Percentiles rank a stretch among this genome's conserved stretches.
These are phyloP conservation scores for Aphis gossypii DNA, from an alignment of 1,140 invertebrate genomes.

Conservation along the genomic window DNA sequence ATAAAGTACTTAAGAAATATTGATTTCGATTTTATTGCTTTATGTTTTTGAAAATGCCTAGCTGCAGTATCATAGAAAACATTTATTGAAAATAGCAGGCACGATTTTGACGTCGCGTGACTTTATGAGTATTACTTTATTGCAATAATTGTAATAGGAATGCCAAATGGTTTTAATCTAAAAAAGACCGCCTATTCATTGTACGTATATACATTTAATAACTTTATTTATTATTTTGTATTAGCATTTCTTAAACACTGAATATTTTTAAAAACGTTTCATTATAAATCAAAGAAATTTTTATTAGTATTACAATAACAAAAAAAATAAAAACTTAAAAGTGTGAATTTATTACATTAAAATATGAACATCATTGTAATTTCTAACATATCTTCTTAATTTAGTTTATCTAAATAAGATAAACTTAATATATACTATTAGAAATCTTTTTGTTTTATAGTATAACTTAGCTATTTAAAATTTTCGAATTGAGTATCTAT, in stretches of 20 bases:
- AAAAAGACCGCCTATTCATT: not conserved
- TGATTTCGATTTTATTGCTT: conserved; percentile 40
- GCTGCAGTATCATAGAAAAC: not conserved
- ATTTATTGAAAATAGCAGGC: conserved; percentile 22
- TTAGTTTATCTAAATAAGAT: not conserved
- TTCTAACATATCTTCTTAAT: not conserved
- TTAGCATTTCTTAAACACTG: no score
- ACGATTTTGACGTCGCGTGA: conserved; percentile 22
- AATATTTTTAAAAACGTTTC: no score
- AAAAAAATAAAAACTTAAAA: no score
- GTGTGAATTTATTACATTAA: no score
- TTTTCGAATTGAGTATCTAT: not conserved
- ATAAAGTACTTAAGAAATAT: conserved; percentile 8
- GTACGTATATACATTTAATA: not conserved
- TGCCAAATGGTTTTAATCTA: conserved; percentile 38
- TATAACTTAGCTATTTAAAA: not conserved
- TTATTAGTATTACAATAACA: no score
- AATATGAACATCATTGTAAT: no score
- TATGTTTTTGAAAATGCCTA: conserved; percentile 11
- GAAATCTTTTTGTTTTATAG: not conserved
- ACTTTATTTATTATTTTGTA: not conserved
- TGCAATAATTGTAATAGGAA: conserved; percentile 35
- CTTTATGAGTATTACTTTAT: conserved; percentile 7
- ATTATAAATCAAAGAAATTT: no score
- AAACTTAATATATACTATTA: not conserved